Percentiles rank a stretch among this genome's conserved stretches.
These are phyloP conservation scores for Thereva nobilitata DNA, from an alignment of 2,888 invertebrate species.

Conservation along the genomic window DNA sequence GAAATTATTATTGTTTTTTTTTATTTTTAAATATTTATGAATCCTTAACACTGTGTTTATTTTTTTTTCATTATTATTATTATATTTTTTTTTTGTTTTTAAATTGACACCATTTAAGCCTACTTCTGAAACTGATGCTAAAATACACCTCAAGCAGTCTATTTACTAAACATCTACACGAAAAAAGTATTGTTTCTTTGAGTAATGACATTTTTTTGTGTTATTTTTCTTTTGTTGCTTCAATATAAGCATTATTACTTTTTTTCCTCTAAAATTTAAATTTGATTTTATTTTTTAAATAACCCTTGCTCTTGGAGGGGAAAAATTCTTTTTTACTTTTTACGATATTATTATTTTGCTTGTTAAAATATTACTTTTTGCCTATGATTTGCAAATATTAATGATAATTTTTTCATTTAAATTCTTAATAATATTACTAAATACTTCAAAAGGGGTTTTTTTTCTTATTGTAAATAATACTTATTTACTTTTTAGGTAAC, in stretches of 20 bases:
- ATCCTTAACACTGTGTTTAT: no score
- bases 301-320: no score
- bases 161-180: slow-evolving; percentile 23
- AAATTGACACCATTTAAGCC: slow-evolving; percentile 30
- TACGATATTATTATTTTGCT: slow-evolving; percentile 11
- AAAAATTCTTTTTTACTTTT: slow-evolving; percentile 4
- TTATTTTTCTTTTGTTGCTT: neutral
- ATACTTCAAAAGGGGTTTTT: no score
- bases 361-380: neutral
- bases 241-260: slow-evolving; percentile 1
- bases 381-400: neutral
- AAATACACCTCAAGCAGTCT: slow-evolving; percentile 12
- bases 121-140: slow-evolving; percentile 18
- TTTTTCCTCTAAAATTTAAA: neutral
- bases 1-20: no score
- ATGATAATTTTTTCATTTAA: no score
- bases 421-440: no score
- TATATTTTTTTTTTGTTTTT: slow-evolving; percentile 7
- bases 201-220: neutral
- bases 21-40: no score
- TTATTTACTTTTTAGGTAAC: no score
- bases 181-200: slow-evolving; percentile 19
- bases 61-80: neutral
- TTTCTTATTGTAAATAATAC: no score
- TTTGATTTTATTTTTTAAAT: no score